Conservation (phyloP, 2,888 invertebrate species). For the Drosophila histrio region DNA sequence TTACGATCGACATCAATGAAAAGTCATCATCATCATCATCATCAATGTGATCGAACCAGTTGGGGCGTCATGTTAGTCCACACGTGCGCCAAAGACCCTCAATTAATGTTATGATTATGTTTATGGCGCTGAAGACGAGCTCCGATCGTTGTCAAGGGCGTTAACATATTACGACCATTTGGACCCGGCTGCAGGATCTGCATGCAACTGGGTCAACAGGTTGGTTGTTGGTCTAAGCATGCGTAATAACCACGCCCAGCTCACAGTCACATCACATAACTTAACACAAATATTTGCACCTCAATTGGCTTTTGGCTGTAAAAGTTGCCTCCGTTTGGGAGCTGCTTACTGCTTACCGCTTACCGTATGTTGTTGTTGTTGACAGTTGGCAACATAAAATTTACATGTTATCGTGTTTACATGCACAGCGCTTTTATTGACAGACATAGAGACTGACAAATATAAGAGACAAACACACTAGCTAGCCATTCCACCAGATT, state of each 20-base stretch:
- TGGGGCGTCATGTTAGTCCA: conserved; percentile 39
- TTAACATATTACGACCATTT: conserved; percentile 33
- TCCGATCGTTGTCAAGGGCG: conserved; percentile 49
- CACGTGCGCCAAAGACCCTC: conserved; percentile 50
- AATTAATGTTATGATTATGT: conserved; percentile 27
- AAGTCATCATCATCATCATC: conserved; percentile 35
- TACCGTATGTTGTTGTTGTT: conserved; percentile 30
- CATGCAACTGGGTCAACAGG: conserved; percentile 49
- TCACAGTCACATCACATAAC: conserved; percentile 34
- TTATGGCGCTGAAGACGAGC: conserved; percentile 27
- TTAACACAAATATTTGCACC: conserved; percentile 59
- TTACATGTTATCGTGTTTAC: conserved; percentile 68
- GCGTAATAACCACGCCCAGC: conserved; percentile 55
- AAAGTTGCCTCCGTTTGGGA: conserved; percentile 50
- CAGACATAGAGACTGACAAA: conserved; percentile 44
- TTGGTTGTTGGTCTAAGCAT: conserved; percentile 26
- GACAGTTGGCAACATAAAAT: conserved; percentile 71
- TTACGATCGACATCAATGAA: conserved; percentile 52
- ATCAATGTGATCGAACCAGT: conserved; percentile 48
- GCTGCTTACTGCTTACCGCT: conserved; percentile 9
- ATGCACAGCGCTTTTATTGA: conserved; percentile 61
- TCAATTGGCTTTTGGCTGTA: conserved; percentile 43
- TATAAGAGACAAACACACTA: conserved; percentile 25
- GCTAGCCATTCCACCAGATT: conserved; percentile 28
- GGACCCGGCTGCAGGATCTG: conserved; percentile 7